Percentiles rank a stretch among this genome's conserved stretches.
phyloP scores from a whole-genome alignment of 53 echinoderm and acorn worm species.

The Apostichopus leukothele region DNA sequence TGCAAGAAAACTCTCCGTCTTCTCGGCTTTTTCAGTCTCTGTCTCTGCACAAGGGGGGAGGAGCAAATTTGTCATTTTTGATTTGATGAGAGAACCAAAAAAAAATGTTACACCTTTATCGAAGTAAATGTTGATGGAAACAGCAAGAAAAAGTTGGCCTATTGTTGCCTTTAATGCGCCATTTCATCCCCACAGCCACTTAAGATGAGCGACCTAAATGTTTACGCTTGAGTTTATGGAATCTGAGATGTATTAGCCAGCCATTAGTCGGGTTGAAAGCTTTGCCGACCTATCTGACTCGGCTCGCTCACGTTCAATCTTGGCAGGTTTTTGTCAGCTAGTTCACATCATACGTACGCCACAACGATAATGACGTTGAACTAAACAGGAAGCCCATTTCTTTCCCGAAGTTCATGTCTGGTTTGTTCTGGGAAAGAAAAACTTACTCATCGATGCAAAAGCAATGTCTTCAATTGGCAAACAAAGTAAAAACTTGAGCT shows the following conservation, averaged over 20 bases:
- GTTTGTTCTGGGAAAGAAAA: not conserved
- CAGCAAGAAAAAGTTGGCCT: not conserved
- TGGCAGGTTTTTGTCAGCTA: not conserved
- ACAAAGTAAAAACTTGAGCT: not conserved
- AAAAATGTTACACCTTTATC: not conserved
- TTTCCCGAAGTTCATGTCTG: not conserved
- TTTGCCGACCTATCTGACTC: not conserved
- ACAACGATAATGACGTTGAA: not conserved
- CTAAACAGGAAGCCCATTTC: not conserved
- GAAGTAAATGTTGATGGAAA: not conserved
- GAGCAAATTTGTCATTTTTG: not conserved
- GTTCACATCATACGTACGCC: not conserved
- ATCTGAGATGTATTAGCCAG: not conserved
- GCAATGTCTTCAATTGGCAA: not conserved
- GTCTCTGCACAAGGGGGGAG: not conserved
- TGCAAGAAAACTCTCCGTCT: not conserved
- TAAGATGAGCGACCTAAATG: constrained; percentile 31
- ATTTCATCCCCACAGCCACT: constrained; percentile 15
- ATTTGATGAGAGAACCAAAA: not conserved
- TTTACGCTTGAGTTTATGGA: constrained; percentile 32
- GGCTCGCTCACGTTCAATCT: not conserved
- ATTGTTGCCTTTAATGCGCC: not conserved
- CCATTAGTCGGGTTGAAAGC: not conserved
- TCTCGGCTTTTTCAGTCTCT: not conserved
- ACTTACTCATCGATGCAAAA: not conserved